A percentile compares a stretch with the other conserved stretches of the same genome.
These are phyloP conservation scores for Cyanistes caeruleus DNA, from an alignment of 2,113 vertebrate genomes.

Conservation along the genomic window DNA sequence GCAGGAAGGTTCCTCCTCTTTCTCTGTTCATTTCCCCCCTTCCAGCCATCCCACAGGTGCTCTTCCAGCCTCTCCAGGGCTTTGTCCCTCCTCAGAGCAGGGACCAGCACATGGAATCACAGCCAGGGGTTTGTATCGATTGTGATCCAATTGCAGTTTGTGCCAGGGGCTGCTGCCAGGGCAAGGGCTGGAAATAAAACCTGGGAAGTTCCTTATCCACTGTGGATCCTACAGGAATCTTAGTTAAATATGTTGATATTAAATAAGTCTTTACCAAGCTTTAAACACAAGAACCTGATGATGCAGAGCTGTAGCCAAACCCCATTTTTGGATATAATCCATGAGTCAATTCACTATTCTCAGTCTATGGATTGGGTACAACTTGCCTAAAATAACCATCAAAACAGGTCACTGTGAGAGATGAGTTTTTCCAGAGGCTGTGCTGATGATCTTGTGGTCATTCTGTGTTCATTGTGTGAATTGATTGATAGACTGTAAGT, in stretches of 20 bases:
- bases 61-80: neutral
- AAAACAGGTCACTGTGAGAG: constrained; percentile 41
- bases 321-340: neutral
- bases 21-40: neutral
- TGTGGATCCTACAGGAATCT: neutral
- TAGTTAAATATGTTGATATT: neutral
- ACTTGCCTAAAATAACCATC: constrained; percentile 50
- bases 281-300: neutral
- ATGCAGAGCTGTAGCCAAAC: constrained; percentile 7
- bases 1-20: neutral
- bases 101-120: neutral
- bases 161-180: neutral
- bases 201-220: neutral
- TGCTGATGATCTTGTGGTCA: neutral
- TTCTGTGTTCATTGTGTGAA: neutral
- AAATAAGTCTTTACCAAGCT: neutral
- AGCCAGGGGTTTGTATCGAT: neutral
- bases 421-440: constrained; percentile 4
- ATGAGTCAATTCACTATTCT: constrained; percentile 38
- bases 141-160: neutral
- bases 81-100: neutral
- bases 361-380: constrained; percentile 43
- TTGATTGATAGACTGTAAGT: neutral
- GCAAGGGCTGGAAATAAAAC: neutral
- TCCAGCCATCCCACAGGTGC: neutral